A percentile compares a stretch with the other conserved stretches of the same genome.
phyloP scores from a whole-genome alignment of 2,113 vertebrate genomes.

The Gasterosteus nipponicus region DNA sequence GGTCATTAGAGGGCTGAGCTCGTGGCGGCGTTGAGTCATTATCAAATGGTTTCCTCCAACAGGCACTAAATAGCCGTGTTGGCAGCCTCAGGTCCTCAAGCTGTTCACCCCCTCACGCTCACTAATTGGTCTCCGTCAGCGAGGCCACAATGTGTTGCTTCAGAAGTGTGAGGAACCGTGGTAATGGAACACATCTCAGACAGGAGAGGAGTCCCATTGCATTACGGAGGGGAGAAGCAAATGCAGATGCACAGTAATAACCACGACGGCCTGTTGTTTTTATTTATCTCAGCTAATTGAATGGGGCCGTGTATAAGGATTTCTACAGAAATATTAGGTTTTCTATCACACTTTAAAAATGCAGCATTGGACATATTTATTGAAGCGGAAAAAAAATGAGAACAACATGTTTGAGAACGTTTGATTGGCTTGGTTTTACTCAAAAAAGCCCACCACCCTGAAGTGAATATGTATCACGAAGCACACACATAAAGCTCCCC shows the following conservation, averaged over 20 bases:
- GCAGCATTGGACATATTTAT: not conserved
- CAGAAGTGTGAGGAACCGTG: conserved; percentile 45
- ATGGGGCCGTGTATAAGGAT: not conserved
- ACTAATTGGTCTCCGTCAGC: conserved; percentile 72
- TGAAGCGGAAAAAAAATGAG: not conserved
- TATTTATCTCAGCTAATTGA: too few species aligned
- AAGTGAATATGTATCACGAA: not conserved
- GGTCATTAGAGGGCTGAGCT: conserved; percentile 43
- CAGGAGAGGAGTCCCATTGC: not conserved
- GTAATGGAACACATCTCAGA: conserved; percentile 42
- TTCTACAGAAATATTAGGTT: not conserved
- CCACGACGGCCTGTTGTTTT: too few species aligned
- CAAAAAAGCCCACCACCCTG: not conserved
- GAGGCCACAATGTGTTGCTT: conserved; percentile 59
- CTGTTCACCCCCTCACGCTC: conserved; percentile 67
- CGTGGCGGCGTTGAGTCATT: conserved; percentile 44
- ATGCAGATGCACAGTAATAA: not conserved
- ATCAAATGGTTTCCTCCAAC: conserved; percentile 56
- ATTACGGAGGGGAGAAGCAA: not conserved
- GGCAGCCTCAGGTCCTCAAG: conserved; percentile 61
- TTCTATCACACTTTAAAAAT: not conserved
- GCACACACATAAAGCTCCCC: not conserved
- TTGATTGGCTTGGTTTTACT: not conserved
- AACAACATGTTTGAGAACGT: fast-evolving
- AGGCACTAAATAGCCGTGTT: conserved; percentile 43